Percentiles rank a stretch among this genome's conserved stretches.
These are phyloP conservation scores for Holothuria glaberrima DNA, from an alignment of 35 echinoderm and acorn worm genomes.

Conservation along the genomic window DNA sequence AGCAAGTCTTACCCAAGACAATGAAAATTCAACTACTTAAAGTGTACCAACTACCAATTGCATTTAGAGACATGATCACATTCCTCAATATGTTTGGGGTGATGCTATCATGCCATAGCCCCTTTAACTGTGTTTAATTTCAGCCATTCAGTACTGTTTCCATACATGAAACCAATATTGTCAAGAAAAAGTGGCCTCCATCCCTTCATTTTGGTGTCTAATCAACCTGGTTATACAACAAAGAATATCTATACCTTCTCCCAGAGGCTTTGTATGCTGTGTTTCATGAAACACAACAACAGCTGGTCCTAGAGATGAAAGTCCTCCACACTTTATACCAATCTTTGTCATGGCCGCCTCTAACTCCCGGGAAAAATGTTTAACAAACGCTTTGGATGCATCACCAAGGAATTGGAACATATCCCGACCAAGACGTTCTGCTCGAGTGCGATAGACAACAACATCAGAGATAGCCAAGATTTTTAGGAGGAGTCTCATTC, in stretches of 20 bases:
- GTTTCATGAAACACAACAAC: slow-evolving; percentile 98
- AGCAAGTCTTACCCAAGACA: too few species aligned
- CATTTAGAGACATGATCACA: too few species aligned
- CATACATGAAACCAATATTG: too few species aligned
- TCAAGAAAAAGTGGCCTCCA: too few species aligned
- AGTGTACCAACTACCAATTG: too few species aligned
- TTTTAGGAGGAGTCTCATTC: slow-evolving; percentile 92
- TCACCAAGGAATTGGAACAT: slow-evolving; percentile 95
- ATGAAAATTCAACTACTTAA: too few species aligned
- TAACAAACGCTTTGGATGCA: slow-evolving; percentile 85
- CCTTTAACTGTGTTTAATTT: too few species aligned
- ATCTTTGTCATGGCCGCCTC: slow-evolving; percentile 62
- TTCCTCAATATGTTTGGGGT: too few species aligned
- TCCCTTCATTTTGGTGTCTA: too few species aligned
- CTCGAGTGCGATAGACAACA: slow-evolving; percentile 89
- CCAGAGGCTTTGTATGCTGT: slow-evolving; percentile 83
- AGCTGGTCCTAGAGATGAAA: slow-evolving; percentile 87
- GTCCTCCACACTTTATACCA: slow-evolving; percentile 56
- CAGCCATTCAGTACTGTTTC: too few species aligned
- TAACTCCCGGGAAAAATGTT: slow-evolving; percentile 86
- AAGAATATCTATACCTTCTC: slow-evolving; percentile 43
- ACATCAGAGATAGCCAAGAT: slow-evolving; percentile 95
- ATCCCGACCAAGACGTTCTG: slow-evolving; percentile 81
- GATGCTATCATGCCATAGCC: too few species aligned
- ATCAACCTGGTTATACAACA: too few species aligned